Base-by-base conservation (phyloP, 2,113 vertebrate species). In the Urocitellus parryii region DNA sequence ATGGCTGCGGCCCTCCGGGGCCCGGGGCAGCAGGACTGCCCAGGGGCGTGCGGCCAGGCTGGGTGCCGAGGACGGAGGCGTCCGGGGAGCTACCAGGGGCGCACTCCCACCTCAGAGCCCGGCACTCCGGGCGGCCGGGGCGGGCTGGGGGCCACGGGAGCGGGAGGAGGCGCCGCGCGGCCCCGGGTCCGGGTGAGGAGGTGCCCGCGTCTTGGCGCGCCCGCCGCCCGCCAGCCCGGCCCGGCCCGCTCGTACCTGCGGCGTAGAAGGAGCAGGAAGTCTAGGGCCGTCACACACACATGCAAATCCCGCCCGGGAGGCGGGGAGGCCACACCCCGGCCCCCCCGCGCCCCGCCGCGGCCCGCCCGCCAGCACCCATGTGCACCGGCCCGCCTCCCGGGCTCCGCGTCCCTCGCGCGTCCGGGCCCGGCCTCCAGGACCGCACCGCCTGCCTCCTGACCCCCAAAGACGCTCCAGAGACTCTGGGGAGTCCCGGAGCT, bases 201-300 rank as follows among this genome's bases (percentile, higher is more conserved):
- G 72, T 94, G 85, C 81, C 96, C 81, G 77, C 82, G 91, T 90
- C 95, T 93, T 2, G 18, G 73, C 42, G 65, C 65, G 34, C 34
- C 56, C 27, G 78, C 90, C 91, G 58, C 90, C 88, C 53, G 8
- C 80, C 82, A 2, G 24, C 58, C 79, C 48, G 20, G 87, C 39
- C 92, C 88, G 53, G 88, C 86, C 93, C 74, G 96, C 97, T 87
- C 93, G 61, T 98, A 97, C 97, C 97, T 97, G 97, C 96, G 13
- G 95, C 85, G 84, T 1, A 73, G 68, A 94, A 20, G 94, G 94
- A 97, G 97, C 97, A 98, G 97, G 97, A 98, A 97, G 97, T 98
- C 94, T 92, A 90, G 72, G 96, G 96, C 95, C 34, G 95, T 94
- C 94, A 67, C 96, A 87, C 82, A 73, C 90, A 94, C 96, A 96